Evolutionary conservation across 2,113 vertebrate genomes (phyloP).

Genomic region (Athene noctua): DNA sequence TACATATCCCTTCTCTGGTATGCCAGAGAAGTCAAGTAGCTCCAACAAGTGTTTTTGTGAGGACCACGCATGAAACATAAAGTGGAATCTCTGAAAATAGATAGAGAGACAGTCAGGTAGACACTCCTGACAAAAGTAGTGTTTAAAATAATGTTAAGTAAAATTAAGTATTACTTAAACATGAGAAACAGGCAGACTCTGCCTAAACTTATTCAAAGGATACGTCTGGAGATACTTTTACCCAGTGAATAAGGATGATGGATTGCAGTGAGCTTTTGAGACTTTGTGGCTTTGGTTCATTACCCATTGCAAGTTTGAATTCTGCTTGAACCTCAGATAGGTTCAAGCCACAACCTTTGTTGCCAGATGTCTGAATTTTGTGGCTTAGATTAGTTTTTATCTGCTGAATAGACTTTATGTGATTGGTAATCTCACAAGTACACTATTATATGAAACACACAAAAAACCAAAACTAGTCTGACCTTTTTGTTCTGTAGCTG

Average conservation of each 20-base stretch:
- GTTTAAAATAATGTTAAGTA: background rate
- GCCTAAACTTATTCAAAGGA: background rate
- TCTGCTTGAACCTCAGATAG: background rate
- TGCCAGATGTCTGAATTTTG: background rate
- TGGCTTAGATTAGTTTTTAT: background rate
- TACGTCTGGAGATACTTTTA: background rate
- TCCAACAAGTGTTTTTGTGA: background rate
- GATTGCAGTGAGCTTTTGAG: background rate
- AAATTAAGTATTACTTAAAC: background rate
- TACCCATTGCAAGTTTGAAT: background rate
- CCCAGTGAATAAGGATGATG: background rate
- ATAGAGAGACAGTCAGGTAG: rapidly evolving
- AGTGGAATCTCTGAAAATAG: background rate
- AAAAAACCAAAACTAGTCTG: background rate
- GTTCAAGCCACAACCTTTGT: background rate
- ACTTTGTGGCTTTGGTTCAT: background rate
- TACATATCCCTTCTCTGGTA: background rate
- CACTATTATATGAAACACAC: background rate
- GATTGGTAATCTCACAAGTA: background rate
- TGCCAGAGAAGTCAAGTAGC: background rate
- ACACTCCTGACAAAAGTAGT: background rate
- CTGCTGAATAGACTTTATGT: background rate
- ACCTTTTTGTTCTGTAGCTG: background rate
- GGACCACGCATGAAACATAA: background rate
- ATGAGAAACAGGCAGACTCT: background rate